Base-by-base conservation (phyloP, 2,113 vertebrate species). In the Mionectes macconnelli region DNA sequence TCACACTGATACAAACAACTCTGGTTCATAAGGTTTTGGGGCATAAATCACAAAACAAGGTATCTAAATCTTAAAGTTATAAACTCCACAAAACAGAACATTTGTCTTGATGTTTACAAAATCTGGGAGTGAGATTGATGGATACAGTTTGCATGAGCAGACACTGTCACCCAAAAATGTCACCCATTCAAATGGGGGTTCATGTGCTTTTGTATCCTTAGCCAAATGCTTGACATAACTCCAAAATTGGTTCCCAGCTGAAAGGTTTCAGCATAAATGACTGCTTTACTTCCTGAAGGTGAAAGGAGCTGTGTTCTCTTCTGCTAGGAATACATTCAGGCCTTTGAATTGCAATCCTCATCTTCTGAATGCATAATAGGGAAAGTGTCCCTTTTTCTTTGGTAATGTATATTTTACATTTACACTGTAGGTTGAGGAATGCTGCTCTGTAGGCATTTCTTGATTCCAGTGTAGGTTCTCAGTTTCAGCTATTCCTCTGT, bases 281-380 rank as follows among this genome's bases (percentile, higher is more conserved):
- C 25, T 2, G 2, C 30, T 81, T 90, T 14, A 9, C 21, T 77
- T 80, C 35, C 39, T 92, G 83, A 90, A 80, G 55, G 84, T 80
- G 66, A 74, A 63, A 84, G 31, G 45, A 90, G 6, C 16, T 73
- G 45, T 83, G 42, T 62, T 78, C 25, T n/a, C 31, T 45, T 82
- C 19, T 69, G 28, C 76, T 49, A 57, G 63, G 37, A 73, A 40
- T 33, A 55, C n/a, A 52, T 55, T 87, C 64, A 81, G 50, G 53
- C 37, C 55, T 85, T 77, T 84, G 72, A 93, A 93, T 77, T 49
- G 31, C 55, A 68, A 23, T 82, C 88, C 84, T 64, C 31, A 20
- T 83, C 45, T 88, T 85, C 59, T 44, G 53, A 87, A 83, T 76
- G 40, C 52, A 28, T 68, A 91, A 78, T 50, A 82, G 10, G 12